Evolutionary conservation across 2,888 invertebrate species (phyloP), one percentile per base, ranked within the genome.

Genomic region (Crocallis elinguaria): DNA sequence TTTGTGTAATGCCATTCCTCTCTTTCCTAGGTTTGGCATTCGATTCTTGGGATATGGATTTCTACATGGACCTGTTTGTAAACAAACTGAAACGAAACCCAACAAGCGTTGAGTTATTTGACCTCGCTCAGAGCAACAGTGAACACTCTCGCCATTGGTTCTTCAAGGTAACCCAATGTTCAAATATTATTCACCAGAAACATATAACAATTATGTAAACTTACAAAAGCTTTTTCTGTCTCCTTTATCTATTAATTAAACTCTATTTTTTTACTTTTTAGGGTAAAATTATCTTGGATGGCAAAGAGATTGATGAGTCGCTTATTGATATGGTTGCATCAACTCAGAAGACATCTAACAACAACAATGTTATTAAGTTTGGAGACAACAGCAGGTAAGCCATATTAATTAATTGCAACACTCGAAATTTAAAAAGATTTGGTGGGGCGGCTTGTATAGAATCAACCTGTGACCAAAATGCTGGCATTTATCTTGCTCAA

Each of bases 61-160:
- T 96, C 79, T 99, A 99, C 78, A 96, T 96, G 56, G 93, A 97
- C 73, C 86, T 99, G 52, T 99, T 99, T 87, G 92, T 93, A 55
- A 93, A 96, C 58, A 94, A 96, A 66, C 84, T 98, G 14, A 95
- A 96, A 70, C 93, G 98, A 46, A 97, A 99, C 88, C 99, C 99
- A 13, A 99, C 99, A 0, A 98, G 97, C 77, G 98, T 99, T 0
- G 99, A 99, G 82, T 95, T 98, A 71, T 99, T 99, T 88, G 99
- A 99, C 91, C 93, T 99, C 66, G 99, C 99, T 2, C 99, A 99
- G 85, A 98, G 98, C 21, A 99, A 99, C 82, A 98, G 98, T 83
- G 99, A 99, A 82, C 99, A 99, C 84, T 98, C 98, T 57, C 93
- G 99, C 3, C 99, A 99, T 92, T 99, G 99, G 99, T 99, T 99